A percentile compares a stretch with the other conserved stretches of the same genome.
These are phyloP conservation scores for Micromussa lordhowensis DNA, from an alignment of 92 coral and sea anemone genomes.

Conservation along the genomic window DNA sequence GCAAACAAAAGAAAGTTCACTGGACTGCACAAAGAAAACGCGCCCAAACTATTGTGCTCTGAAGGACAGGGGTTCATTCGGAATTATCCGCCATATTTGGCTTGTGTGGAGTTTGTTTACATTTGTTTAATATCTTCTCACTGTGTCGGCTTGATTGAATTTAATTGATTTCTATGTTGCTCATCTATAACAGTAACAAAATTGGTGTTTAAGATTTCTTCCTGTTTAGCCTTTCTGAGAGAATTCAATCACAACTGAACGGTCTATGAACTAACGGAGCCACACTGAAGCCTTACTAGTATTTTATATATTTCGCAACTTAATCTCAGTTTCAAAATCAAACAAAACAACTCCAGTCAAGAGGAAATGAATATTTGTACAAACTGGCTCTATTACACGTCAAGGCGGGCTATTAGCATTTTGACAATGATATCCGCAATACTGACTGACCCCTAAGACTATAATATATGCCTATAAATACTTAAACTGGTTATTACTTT, in stretches of 20 bases:
- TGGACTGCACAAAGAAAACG: background rate
- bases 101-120: background rate
- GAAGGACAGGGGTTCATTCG: background rate
- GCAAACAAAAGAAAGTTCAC: background rate
- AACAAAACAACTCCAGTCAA: background rate
- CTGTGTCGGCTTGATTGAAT: background rate
- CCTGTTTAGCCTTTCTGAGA: background rate
- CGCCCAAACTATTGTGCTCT: background rate
- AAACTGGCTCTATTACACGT: background rate
- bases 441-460: background rate
- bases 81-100: background rate
- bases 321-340: background rate
- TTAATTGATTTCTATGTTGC: background rate
- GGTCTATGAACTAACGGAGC: background rate
- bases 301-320: background rate
- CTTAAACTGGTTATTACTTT: background rate
- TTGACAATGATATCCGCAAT: background rate
- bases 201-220: background rate
- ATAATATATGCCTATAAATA: background rate
- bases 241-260: background rate
- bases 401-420: background rate
- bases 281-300: background rate
- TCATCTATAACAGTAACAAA: background rate
- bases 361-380: constrained; percentile 3
- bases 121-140: background rate